Evolutionary conservation across 2,797 vertebrate species (phyloP), one percentile per base, ranked within the genome.

Genomic region (Helicolenus hilgendorfi): DNA sequence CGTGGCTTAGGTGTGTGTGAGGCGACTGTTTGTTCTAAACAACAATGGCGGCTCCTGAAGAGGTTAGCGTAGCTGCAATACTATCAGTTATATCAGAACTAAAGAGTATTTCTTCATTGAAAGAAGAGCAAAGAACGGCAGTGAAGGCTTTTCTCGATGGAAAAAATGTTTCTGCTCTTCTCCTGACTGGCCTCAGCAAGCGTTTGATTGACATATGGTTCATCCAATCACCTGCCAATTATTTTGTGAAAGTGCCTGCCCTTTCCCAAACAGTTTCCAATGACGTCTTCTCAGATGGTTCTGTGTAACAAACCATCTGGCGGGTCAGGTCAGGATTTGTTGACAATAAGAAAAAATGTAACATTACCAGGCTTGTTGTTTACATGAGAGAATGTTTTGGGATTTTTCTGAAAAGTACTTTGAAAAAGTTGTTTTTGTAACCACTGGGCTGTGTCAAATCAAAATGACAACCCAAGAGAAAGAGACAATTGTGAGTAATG

Each of bases 391-490:
- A 70, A 49, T 38, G 26, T 68, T 74, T 73, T 70, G 15, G 33
- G 36, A 24, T 79, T 72, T 71, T 71, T 72, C 41, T 29, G 20
- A 41, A 60, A 36, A 45, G 15, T 35, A 49, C 15, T 83, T 82
- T 74, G 11, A 70, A 71, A 83, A 64, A 49, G 45, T 49, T 59
- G 62, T 67, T 70, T 38, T 68, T 60, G 15, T 64, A 63, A 60
- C 72, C 49, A 24, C 53, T 31, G 24, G 38, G 7, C 24, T 58
- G 45, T 56, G 29, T 53, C 67, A 31, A 31, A 56, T 38, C 9
- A 55, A 73, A 15, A 63, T 55, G 59, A 79, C 45, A 63, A 79
- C 60, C 55, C 63, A 27, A 78, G 26, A 22, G 73, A 72, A 77
- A 36, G 18, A 71, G 65, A 53, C 2, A 15, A 49, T 76, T 83